Evolutionary conservation across 1,140 invertebrate genomes (phyloP), one percentile per base, ranked within the genome.

Genomic region (Drosophila sulfurigaster): DNA sequence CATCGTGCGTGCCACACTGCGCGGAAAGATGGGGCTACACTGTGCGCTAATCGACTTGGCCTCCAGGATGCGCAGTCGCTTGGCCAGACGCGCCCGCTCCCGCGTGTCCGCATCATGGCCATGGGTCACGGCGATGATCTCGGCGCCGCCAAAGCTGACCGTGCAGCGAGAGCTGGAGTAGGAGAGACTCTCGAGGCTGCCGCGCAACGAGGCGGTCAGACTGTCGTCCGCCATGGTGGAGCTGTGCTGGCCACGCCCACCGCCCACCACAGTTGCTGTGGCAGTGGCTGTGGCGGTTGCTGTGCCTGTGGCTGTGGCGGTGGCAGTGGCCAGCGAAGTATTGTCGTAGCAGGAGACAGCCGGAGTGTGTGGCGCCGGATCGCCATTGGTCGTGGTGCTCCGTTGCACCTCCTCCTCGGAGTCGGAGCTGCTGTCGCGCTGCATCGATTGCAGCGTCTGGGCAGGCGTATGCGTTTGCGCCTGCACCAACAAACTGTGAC

Each of bases 41-140:
- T 92, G 92, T 25, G 92, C 92, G 35, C 92, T 92, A 4, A 92
- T 92, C 4, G 92, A 92, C 43, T 91, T 91, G 11, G 92, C 92
- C 52, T 92, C 92, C 25, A 92, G 72, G 10, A 92, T 83, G 35
- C 88, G 91, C 56, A 91, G 63, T 6, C 90, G 59, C 52, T 88
- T 88, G 56, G 82, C 81, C 16, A 91, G 51, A 10, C 87, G 76
- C 15, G 66, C 65, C 1, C 81, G 77, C 6, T 91, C 90, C 1
- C 88, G 62, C 5, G 78, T 80, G 6, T 79, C 85, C 3, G 77
- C 64, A 45, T 91, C 91, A 3, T 25, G 20, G 13, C 51, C 63
- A 0, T 72, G 66, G 0, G 49, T 28, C 0, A 78, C 13, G 8
- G 81, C 65, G 28, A 91, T 91, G 5, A 92, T 59, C 41, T 88